Conservation (phyloP, 2,888 invertebrate genomes). For the Mesorhabditis spiculigera region DNA sequence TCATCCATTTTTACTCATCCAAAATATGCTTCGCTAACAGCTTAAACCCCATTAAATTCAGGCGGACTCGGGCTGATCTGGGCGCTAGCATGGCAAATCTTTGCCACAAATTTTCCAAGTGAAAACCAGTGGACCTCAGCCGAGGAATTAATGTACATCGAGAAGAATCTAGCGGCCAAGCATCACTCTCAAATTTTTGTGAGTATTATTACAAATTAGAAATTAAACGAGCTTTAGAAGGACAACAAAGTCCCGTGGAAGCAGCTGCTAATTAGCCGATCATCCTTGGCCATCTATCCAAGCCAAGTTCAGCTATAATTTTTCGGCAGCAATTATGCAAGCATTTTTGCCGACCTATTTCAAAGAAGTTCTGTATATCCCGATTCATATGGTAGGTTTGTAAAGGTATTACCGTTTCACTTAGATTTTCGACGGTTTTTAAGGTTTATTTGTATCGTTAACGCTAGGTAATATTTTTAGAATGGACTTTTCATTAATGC, state of each 20-base stretch:
- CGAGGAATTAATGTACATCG: background rate
- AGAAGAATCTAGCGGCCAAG: background rate
- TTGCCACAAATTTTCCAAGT: background rate
- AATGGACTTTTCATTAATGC: slow-evolving; percentile 25
- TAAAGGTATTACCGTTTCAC: too few species aligned
- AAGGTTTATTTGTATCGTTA: too few species aligned
- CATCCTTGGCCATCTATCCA: background rate
- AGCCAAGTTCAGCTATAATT: background rate
- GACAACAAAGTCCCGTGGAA: background rate
- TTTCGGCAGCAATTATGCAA: background rate
- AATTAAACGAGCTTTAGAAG: too few species aligned
- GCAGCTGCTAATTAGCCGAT: background rate
- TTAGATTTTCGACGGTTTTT: too few species aligned
- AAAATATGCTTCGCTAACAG: too few species aligned
- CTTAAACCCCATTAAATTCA: too few species aligned
- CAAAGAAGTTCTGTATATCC: background rate
- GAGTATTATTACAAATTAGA: background rate
- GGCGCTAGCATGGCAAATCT: background rate
- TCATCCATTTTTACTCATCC: too few species aligned
- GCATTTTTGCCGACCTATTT: slow-evolving; percentile 1
- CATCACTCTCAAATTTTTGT: background rate
- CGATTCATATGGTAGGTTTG: background rate
- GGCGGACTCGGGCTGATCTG: background rate
- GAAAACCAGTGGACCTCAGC: background rate
- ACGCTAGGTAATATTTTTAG: background rate